A percentile compares a stretch with the other conserved stretches of the same genome.
These are phyloP conservation scores for Drosophila ochracea DNA, from an alignment of 2,888 invertebrate genomes.

Conservation along the genomic window DNA sequence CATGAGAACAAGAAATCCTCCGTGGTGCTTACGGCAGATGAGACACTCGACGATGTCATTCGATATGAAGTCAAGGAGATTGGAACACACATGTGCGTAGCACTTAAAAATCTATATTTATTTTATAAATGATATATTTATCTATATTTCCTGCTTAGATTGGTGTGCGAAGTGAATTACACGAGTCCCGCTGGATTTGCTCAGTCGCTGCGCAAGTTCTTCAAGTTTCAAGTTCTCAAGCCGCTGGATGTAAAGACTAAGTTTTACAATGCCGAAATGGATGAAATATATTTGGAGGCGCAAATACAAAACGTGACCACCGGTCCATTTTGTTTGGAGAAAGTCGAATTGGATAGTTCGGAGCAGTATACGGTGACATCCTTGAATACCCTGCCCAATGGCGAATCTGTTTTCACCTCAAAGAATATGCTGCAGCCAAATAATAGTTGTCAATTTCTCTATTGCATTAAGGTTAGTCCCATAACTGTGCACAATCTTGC, in stretches of 20 bases:
- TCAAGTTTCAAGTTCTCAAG: slow-evolving; percentile 98
- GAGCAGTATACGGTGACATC: slow-evolving; percentile 93
- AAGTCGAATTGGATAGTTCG: slow-evolving; percentile 96
- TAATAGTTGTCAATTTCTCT: slow-evolving; percentile 97
- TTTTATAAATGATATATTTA: neutral
- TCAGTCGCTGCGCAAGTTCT: slow-evolving; percentile 97
- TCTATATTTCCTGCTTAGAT: slow-evolving; percentile 85
- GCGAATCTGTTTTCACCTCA: slow-evolving; percentile 91
- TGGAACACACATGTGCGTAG: slow-evolving; percentile 96
- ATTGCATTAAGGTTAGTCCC: slow-evolving; percentile 90
- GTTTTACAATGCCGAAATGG: slow-evolving; percentile 96
- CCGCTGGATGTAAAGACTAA: slow-evolving; percentile 99
- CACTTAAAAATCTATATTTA: neutral
- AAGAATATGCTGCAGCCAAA: slow-evolving; percentile 94
- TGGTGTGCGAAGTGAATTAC: slow-evolving; percentile 98
- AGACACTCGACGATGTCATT: slow-evolving; percentile 97
- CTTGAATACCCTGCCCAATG: slow-evolving; percentile 89
- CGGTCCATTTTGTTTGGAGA: slow-evolving; percentile 96
- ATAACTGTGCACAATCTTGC: neutral
- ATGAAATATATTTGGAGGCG: slow-evolving; percentile 90
- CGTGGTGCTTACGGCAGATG: slow-evolving; percentile 89
- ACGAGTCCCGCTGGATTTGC: slow-evolving; percentile 90
- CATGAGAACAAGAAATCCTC: slow-evolving; percentile 88
- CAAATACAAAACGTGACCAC: slow-evolving; percentile 97
- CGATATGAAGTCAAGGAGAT: slow-evolving; percentile 99